A percentile compares a stretch with the other conserved stretches of the same genome.
phyloP scores from a whole-genome alignment of 2,113 vertebrate genomes.

The Neodontobutis hainanensis region DNA sequence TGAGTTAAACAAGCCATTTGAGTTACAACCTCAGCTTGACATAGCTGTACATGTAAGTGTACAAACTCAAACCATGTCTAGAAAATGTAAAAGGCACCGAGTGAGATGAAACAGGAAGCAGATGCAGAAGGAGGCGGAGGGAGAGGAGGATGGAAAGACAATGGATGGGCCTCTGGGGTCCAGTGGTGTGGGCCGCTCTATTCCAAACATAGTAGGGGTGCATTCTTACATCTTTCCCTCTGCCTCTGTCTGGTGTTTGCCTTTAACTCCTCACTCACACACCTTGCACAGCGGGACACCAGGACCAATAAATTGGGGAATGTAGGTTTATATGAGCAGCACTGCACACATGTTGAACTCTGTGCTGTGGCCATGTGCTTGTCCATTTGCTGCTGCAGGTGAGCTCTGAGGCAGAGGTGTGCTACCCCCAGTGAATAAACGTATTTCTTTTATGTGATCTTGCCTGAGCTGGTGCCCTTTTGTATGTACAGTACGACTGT shows the following conservation, averaged over 20 bases:
- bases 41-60: neutral
- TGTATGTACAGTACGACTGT: constrained; percentile 75
- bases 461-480: constrained; percentile 47
- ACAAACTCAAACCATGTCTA: neutral
- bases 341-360: constrained; percentile 14
- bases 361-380: constrained; percentile 22
- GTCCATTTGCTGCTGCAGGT: constrained; percentile 75
- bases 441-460: constrained; percentile 43
- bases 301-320: constrained; percentile 47
- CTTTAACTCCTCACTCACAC: constrained; percentile 46
- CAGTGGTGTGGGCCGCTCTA: constrained; percentile 33
- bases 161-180: constrained; percentile 62
- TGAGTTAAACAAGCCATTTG: too few relatives aligned
- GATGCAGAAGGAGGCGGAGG: constrained; percentile 12
- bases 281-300: constrained; percentile 34
- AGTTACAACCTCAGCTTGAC: neutral
- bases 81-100: constrained; percentile 3
- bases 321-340: constrained; percentile 27
- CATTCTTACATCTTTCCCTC: constrained; percentile 43
- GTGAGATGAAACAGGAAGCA: constrained; percentile 11
- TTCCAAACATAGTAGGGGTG: constrained; percentile 48
- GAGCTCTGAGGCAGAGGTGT: too few relatives aligned
- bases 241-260: constrained; percentile 30
- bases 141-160: constrained; percentile 49
- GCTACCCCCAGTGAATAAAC: constrained; percentile 68